Evolutionary conservation across 2,113 vertebrate genomes (phyloP).

Genomic region (Malaclemys terrapin): DNA sequence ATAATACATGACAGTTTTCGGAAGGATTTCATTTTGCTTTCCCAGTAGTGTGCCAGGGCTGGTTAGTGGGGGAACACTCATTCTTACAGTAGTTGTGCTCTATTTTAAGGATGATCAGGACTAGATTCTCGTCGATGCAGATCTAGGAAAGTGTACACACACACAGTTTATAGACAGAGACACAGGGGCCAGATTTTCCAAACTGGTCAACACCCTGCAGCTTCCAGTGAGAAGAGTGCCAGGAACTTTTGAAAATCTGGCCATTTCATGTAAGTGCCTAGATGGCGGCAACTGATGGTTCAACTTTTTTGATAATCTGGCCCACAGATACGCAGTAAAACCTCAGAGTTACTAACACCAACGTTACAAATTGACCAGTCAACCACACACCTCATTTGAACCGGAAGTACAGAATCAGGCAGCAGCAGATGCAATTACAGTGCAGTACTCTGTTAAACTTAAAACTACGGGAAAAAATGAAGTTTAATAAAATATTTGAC

Average conservation of each 20-base stretch:
- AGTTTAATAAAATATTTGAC: too few relatives aligned
- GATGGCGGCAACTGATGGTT: background rate
- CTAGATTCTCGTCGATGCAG: background rate
- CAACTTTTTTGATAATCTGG: background rate
- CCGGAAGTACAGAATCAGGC: background rate
- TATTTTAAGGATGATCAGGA: background rate
- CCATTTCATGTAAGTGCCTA: accelerated
- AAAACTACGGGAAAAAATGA: too few relatives aligned
- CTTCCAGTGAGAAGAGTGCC: background rate
- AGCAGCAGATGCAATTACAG: background rate
- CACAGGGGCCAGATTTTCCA: background rate
- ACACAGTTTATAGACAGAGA: background rate
- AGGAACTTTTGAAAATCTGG: background rate
- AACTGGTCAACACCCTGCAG: background rate
- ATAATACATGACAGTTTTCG: background rate
- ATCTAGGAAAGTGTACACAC: background rate
- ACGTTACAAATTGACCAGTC: background rate
- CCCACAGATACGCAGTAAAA: background rate
- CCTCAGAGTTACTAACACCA: background rate
- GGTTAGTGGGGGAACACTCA: background rate
- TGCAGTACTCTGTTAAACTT: too few relatives aligned
- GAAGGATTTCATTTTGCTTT: background rate
- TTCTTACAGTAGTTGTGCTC: background rate
- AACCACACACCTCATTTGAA: background rate
- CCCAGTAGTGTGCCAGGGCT: background rate